These are phyloP conservation scores for Papilio xuthus DNA, from an alignment of 1,140 invertebrate species.

Conservation along the genomic window DNA sequence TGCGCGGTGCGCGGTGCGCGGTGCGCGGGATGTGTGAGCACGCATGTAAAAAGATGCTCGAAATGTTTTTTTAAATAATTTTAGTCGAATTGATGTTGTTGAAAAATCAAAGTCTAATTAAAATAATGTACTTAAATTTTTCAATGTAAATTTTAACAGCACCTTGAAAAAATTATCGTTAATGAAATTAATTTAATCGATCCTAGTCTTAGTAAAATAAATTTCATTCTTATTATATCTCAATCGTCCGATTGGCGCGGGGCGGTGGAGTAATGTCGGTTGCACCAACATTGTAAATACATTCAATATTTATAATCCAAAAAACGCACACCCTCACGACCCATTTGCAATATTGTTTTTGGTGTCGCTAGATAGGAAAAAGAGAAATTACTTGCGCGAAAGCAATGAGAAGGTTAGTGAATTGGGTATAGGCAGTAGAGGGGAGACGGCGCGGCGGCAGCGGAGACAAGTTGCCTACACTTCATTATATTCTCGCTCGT, in stretches of 20 bases:
- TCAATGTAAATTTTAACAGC: conserved; percentile 79
- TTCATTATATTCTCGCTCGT: conserved; percentile 64
- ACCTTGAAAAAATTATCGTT: conserved; percentile 74
- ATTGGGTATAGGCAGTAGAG: conserved; percentile 64
- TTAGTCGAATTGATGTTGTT: conserved; percentile 81
- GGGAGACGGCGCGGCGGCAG: conserved; percentile 53
- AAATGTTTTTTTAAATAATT: conserved; percentile 65
- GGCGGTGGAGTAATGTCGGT: conserved; percentile 37
- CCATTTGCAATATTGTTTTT: conserved; percentile 48
- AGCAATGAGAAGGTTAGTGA: conserved; percentile 80
- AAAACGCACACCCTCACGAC: conserved; percentile 69
- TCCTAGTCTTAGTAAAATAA: conserved; percentile 79
- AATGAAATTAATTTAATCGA: conserved; percentile 77
- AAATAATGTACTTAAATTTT: conserved; percentile 78
- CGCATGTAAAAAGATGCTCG: conserved; percentile 80
- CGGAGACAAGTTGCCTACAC: conserved; percentile 59
- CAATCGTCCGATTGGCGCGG: conserved; percentile 52
- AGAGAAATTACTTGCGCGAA: conserved; percentile 66
- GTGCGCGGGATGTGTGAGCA: conserved; percentile 78
- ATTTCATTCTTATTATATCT: conserved; percentile 68
- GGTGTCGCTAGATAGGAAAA: conserved; percentile 69
- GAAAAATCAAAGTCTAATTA: conserved; percentile 79
- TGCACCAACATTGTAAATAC: conserved; percentile 64
- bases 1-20: conserved; percentile 60
- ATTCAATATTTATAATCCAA: conserved; percentile 45